phyloP scores from a whole-genome alignment of 2,113 vertebrate genomes.

The Terrapene triunguis region DNA sequence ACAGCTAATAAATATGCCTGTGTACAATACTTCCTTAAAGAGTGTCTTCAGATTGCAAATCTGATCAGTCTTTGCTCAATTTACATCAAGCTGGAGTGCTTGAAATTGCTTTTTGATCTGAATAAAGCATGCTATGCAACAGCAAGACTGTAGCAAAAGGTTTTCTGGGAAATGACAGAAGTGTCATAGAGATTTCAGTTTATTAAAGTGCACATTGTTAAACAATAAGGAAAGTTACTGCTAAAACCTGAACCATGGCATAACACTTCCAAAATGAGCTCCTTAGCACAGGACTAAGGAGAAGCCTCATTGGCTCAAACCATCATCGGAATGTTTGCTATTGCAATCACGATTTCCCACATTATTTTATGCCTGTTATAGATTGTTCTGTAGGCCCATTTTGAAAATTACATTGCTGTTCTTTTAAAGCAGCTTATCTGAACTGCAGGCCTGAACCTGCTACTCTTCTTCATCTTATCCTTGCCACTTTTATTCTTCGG shows the following conservation, averaged over 20 bases:
- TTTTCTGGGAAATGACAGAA: background rate
- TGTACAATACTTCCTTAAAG: background rate
- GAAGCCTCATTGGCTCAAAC: slow-evolving; percentile 22
- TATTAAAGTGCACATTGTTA: fast-evolving
- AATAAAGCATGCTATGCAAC: background rate
- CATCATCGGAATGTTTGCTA: background rate
- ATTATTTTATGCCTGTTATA: background rate
- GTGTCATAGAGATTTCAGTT: background rate
- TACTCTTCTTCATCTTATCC: background rate
- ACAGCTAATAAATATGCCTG: background rate
- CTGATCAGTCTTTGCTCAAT: background rate
- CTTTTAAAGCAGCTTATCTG: slow-evolving; percentile 39
- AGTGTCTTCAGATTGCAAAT: background rate
- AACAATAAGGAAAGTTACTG: background rate
- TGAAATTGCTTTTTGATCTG: slow-evolving; percentile 29
- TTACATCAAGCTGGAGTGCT: background rate
- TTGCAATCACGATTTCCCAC: slow-evolving; percentile 40
- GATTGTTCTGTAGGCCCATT: background rate
- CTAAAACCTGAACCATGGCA: background rate
- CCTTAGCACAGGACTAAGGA: background rate
- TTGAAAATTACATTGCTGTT: slow-evolving; percentile 17
- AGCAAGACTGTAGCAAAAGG: background rate
- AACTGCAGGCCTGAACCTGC: slow-evolving; percentile 13
- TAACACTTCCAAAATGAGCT: slow-evolving; percentile 6
- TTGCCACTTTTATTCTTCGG: background rate